These are phyloP conservation scores for Sinelater perroti DNA, from an alignment of 2,888 invertebrate genomes.

Conservation along the genomic window DNA sequence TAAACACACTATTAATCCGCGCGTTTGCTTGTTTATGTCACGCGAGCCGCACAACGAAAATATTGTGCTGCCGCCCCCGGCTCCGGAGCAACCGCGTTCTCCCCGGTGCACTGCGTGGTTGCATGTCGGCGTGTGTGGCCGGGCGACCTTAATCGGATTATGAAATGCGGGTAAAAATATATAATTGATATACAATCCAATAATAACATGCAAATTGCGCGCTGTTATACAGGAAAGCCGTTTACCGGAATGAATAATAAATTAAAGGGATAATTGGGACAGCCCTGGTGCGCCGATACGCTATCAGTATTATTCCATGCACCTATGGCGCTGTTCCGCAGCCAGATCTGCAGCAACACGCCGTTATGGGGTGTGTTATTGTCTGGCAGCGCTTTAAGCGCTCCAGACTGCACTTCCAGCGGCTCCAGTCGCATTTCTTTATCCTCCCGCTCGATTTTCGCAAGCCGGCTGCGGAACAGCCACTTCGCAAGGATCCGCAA, in stretches of 20 bases:
- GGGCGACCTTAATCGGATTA: slow-evolving; percentile 35
- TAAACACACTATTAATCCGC: background rate
- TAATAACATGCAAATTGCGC: slow-evolving; percentile 47
- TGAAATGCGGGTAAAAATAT: slow-evolving; percentile 33
- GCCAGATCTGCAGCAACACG: slow-evolving; percentile 20
- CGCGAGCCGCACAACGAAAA: background rate
- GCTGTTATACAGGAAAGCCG: slow-evolving; percentile 47
- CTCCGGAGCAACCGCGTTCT: background rate
- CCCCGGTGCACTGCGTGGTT: no score
- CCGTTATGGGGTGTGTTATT: slow-evolving; percentile 20
- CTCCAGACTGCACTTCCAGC: slow-evolving; percentile 7
- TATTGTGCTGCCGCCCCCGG: background rate
- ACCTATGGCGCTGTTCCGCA: slow-evolving; percentile 18
- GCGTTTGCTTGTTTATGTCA: background rate
- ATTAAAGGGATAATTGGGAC: slow-evolving; percentile 50
- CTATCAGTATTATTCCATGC: slow-evolving; percentile 35
- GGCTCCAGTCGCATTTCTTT: slow-evolving; percentile 11
- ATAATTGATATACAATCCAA: slow-evolving; percentile 42
- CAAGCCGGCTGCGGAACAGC: no score
- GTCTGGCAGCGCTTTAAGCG: slow-evolving; percentile 15
- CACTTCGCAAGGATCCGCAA: no score
- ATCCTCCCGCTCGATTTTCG: background rate
- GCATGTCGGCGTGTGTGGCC: slow-evolving; percentile 12
- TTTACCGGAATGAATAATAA: slow-evolving; percentile 49
- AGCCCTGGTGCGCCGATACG: slow-evolving; percentile 36